phyloP scores from a whole-genome alignment of 2,797 vertebrate genomes.

The Taenioides sp. region DNA sequence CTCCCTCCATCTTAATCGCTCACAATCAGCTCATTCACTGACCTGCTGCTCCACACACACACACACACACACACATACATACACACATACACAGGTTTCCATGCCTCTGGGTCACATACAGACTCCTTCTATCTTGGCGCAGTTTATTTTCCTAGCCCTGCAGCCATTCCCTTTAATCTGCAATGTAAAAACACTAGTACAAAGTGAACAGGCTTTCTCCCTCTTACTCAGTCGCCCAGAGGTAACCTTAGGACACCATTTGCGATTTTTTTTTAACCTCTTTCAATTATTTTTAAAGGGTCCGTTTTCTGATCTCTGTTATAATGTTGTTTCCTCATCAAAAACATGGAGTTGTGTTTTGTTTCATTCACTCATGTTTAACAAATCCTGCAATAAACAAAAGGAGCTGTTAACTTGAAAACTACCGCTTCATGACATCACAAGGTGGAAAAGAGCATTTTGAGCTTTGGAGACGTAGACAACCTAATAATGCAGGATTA shows the following conservation, averaged over 20 bases:
- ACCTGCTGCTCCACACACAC: slow-evolving; percentile 25
- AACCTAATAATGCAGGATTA: no score
- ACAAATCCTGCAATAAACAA: no score
- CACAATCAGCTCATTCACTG: slow-evolving; percentile 39
- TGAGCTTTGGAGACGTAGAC: no score
- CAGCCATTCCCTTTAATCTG: slow-evolving; percentile 33
- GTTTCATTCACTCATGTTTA: no score
- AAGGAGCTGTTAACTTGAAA: no score
- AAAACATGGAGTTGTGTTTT: no score
- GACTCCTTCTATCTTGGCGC: slow-evolving; percentile 27
- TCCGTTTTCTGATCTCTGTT: no score
- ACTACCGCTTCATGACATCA: no score
- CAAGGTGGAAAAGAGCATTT: no score
- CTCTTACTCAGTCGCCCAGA: slow-evolving; percentile 32
- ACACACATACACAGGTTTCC: slow-evolving; percentile 37
- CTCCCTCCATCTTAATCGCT: slow-evolving; percentile 17
- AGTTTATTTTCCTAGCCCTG: slow-evolving; percentile 38
- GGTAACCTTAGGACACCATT: slow-evolving; percentile 15
- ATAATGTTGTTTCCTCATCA: no score
- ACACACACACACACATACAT: slow-evolving; percentile 30
- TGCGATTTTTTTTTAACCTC: slow-evolving; percentile 29
- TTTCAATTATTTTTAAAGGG: slow-evolving; percentile 19
- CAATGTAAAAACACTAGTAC: slow-evolving; percentile 15
- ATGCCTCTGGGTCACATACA: slow-evolving; percentile 16
- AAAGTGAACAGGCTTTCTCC: slow-evolving; percentile 21